Conservation (phyloP, 2,113 vertebrate species). For the Cyphomyrus plagiostoma region DNA sequence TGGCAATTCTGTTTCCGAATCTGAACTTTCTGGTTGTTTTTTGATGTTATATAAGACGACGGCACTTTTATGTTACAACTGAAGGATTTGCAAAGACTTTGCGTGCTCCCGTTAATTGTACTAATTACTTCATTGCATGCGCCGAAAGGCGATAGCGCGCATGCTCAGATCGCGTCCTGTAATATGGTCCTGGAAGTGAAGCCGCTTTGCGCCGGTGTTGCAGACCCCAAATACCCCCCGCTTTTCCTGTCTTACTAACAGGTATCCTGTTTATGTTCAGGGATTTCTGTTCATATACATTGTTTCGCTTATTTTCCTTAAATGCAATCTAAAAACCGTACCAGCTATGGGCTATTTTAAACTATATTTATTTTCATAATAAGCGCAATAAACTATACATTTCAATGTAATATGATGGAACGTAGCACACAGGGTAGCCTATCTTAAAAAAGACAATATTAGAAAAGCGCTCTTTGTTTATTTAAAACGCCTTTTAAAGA, state of each 20-base stretch:
- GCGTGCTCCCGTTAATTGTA: conserved; percentile 17
- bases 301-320: conserved; percentile 34
- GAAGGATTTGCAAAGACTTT: conserved; percentile 18
- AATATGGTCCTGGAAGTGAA: conserved; percentile 25
- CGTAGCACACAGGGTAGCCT: neutral
- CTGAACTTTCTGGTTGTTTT: neutral
- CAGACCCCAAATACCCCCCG: neutral
- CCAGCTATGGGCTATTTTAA: neutral
- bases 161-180: conserved; percentile 35
- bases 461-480: neutral
- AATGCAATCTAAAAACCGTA: neutral
- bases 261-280: conserved; percentile 32
- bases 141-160: conserved; percentile 18
- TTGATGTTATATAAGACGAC: neutral
- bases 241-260: conserved; percentile 26
- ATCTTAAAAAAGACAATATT: neutral
- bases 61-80: neutral
- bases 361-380: neutral
- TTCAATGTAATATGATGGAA: neutral
- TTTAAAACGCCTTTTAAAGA: neutral
- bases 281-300: neutral
- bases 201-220: conserved; percentile 4
- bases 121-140: conserved; percentile 23
- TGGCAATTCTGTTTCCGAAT: neutral
- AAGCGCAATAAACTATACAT: neutral